Percentiles rank a stretch among this genome's conserved stretches.
Evolutionary conservation across 2,888 invertebrate species (phyloP).

Genomic region (Drosophila multiciliata): DNA sequence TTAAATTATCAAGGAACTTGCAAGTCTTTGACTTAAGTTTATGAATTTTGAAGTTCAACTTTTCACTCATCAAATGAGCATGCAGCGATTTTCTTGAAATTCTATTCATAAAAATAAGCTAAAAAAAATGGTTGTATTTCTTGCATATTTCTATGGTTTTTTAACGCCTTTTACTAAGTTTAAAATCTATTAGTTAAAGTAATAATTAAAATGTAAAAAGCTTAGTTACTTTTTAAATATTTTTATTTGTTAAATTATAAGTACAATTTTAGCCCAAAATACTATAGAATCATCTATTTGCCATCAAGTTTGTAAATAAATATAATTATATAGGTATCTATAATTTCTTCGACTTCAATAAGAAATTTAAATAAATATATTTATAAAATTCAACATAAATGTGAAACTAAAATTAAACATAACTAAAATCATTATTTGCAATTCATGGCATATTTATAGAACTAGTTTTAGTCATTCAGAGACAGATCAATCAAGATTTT

Average conservation of each 20-base stretch:
- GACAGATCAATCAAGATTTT: constrained; percentile 7
- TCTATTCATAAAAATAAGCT: neutral
- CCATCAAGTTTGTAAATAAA: neutral
- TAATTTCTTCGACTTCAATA: too few relatives aligned
- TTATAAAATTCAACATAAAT: neutral
- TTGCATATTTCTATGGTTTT: neutral
- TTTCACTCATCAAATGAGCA: neutral
- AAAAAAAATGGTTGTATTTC: neutral
- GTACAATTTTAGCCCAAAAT: neutral
- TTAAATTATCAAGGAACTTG: too few relatives aligned
- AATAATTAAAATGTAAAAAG: too few relatives aligned
- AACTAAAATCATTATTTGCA: neutral
- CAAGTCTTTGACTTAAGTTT: too few relatives aligned
- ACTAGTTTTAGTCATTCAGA: neutral
- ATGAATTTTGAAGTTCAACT: too few relatives aligned
- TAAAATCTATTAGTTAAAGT: neutral
- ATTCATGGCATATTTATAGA: neutral
- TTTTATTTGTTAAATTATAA: neutral
- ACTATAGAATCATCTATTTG: neutral
- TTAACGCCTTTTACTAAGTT: too few relatives aligned
- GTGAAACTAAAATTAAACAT: neutral
- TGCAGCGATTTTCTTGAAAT: neutral
- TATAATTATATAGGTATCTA: neutral
- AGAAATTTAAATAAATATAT: neutral
- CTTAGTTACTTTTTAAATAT: rapidly evolving